Percentiles rank a stretch among this genome's conserved stretches.
Evolutionary conservation across 2,113 vertebrate genomes (phyloP).

Genomic region (Beaufortia kweichowensis): DNA sequence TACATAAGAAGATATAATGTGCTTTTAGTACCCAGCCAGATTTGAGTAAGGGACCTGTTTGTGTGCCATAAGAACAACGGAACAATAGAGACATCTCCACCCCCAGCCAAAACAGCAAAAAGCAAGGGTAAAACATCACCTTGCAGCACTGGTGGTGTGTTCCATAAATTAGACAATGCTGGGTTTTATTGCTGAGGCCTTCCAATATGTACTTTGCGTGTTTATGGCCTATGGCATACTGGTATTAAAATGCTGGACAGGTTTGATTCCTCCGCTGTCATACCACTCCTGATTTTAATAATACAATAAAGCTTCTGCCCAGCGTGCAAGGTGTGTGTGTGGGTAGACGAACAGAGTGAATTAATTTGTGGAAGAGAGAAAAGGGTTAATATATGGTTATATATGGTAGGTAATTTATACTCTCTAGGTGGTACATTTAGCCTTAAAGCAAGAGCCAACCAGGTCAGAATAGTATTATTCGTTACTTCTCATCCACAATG

Average conservation of each 20-base stretch:
- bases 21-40: background rate
- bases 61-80: slow-evolving; percentile 11
- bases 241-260: slow-evolving; percentile 76
- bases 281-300: slow-evolving; percentile 78
- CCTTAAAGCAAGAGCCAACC: slow-evolving; percentile 70
- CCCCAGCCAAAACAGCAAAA: slow-evolving; percentile 44
- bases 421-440: slow-evolving; percentile 66
- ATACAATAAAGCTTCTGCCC: slow-evolving; percentile 74
- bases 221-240: slow-evolving; percentile 71
- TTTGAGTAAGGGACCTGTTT: slow-evolving; percentile 6
- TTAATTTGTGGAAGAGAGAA: slow-evolving; percentile 53
- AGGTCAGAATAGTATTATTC: slow-evolving; percentile 73
- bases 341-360: slow-evolving; percentile 42
- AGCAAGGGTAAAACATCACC: slow-evolving; percentile 72
- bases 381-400: slow-evolving; percentile 73
- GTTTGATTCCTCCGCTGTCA: slow-evolving; percentile 74
- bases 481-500: slow-evolving; percentile 41
- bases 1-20: background rate
- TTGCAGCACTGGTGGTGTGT: slow-evolving; percentile 68
- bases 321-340: slow-evolving; percentile 22
- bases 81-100: slow-evolving; percentile 45
- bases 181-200: slow-evolving; percentile 73
- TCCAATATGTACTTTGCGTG: slow-evolving; percentile 60
- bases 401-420: slow-evolving; percentile 67
- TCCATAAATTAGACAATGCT: slow-evolving; percentile 78